phyloP scores from a whole-genome alignment of 2,797 vertebrate species.

The Helicolenus hilgendorfi region DNA sequence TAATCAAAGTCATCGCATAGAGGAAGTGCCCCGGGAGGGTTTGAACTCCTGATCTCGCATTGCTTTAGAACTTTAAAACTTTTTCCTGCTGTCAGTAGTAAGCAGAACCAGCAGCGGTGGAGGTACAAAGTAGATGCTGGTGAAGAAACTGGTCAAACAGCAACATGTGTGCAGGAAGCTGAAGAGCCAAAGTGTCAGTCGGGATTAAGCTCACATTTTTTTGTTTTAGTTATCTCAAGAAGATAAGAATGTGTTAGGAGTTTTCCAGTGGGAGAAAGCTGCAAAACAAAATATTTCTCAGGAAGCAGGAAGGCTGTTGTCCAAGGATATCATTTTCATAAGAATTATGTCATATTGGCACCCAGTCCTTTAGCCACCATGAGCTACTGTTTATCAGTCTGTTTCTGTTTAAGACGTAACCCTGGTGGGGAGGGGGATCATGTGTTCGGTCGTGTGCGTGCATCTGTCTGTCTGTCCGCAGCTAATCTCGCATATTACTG shows the following conservation, averaged over 20 bases:
- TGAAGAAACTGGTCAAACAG: background rate
- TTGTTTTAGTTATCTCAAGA: background rate
- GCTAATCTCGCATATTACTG: background rate
- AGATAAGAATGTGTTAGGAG: background rate
- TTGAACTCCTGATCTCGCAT: slow-evolving; percentile 9
- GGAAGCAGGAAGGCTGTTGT: background rate
- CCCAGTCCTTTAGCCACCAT: background rate
- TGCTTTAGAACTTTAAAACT: background rate
- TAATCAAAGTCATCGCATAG: slow-evolving; percentile 23
- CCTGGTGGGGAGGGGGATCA: background rate
- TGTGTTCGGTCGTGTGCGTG: background rate
- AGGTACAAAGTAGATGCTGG: background rate
- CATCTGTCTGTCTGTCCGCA: background rate
- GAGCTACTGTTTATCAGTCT: background rate
- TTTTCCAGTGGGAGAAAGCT: background rate
- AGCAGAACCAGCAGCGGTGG: slow-evolving; percentile 7
- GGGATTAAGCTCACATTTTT: background rate
- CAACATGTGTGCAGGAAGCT: slow-evolving; percentile 33
- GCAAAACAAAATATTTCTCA: background rate
- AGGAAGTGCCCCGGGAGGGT: slow-evolving; percentile 18
- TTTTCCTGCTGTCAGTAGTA: background rate
- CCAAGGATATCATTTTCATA: background rate
- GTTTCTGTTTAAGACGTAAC: background rate
- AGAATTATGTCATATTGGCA: background rate
- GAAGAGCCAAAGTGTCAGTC: slow-evolving; percentile 13